Evolutionary conservation across 2,888 invertebrate genomes (phyloP).

Genomic region (Pammene aurita): DNA sequence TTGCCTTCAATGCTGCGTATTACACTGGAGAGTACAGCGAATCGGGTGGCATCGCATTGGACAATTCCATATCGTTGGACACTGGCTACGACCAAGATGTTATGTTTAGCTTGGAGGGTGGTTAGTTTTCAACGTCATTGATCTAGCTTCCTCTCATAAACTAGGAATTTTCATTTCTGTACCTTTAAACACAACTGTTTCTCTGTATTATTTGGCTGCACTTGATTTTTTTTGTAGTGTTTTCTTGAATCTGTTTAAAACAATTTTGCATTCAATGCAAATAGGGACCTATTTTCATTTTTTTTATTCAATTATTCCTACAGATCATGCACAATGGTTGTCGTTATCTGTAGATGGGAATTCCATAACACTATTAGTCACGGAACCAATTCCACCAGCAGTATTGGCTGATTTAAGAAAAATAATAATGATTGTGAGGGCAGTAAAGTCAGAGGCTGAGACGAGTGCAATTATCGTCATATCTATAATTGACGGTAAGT

Average conservation of each 20-base stretch:
- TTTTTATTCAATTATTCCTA: neutral
- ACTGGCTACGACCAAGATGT: conserved; percentile 50
- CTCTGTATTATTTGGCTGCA: no score
- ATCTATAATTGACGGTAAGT: conserved; percentile 16
- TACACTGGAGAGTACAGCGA: conserved; percentile 52
- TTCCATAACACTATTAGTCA: neutral
- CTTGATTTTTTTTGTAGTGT: no score
- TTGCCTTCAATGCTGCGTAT: conserved; percentile 45
- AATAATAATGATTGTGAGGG: conserved; percentile 7
- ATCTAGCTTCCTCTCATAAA: no score
- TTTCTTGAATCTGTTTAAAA: no score
- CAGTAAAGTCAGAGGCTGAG: neutral
- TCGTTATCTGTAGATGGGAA: neutral
- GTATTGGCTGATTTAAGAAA: conserved; percentile 9
- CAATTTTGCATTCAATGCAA: no score
- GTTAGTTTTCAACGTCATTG: neutral
- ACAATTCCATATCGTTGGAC: conserved; percentile 46
- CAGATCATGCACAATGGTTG: conserved; percentile 11
- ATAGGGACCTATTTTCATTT: no score
- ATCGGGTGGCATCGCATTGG: conserved; percentile 45
- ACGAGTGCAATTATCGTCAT: conserved; percentile 16
- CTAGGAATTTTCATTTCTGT: no score
- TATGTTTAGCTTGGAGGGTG: conserved; percentile 41
- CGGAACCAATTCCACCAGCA: conserved; percentile 3
- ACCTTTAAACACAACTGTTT: no score